These are phyloP conservation scores for Pseudanteris insignis DNA, from an alignment of 2,888 invertebrate species.

Conservation along the genomic window DNA sequence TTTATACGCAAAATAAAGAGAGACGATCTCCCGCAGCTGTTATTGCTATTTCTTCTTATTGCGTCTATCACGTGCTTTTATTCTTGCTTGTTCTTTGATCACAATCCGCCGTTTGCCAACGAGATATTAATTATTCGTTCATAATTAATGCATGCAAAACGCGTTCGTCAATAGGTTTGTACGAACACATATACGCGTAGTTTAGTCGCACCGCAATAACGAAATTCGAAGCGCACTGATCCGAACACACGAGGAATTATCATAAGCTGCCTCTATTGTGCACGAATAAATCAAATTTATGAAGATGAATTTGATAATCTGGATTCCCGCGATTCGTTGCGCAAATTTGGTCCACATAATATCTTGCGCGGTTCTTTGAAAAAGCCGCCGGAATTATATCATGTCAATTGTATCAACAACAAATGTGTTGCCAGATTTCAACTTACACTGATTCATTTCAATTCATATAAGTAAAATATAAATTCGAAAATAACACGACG, in stretches of 20 bases:
- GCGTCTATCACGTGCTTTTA: constrained; percentile 26
- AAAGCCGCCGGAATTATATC: constrained; percentile 7
- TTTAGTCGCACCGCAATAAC: constrained; percentile 30
- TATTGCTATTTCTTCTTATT: constrained; percentile 35
- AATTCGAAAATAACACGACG: too few species aligned
- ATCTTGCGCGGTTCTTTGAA: constrained; percentile 12
- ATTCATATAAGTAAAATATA: too few species aligned
- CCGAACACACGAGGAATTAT: constrained; percentile 40
- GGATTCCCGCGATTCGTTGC: constrained; percentile 13
- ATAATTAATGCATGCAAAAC: constrained; percentile 47
- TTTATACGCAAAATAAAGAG: too few species aligned
- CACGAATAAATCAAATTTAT: constrained; percentile 11
- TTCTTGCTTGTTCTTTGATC: constrained; percentile 38
- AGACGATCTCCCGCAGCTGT: too few species aligned
- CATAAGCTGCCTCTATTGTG: constrained; percentile 20
- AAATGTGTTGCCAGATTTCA: too few species aligned
- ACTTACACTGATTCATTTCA: too few species aligned
- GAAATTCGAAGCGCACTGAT: constrained; percentile 31
- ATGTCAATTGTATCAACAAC: too few species aligned
- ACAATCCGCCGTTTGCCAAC: constrained; percentile 32
- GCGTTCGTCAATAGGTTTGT: constrained; percentile 45
- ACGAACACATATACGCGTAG: constrained; percentile 29
- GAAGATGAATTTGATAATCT: constrained; percentile 29
- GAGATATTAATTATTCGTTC: constrained; percentile 59
- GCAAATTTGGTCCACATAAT: constrained; percentile 21